phyloP scores from a whole-genome alignment of 1,140 invertebrate genomes.

The Agrilus planipennis region DNA sequence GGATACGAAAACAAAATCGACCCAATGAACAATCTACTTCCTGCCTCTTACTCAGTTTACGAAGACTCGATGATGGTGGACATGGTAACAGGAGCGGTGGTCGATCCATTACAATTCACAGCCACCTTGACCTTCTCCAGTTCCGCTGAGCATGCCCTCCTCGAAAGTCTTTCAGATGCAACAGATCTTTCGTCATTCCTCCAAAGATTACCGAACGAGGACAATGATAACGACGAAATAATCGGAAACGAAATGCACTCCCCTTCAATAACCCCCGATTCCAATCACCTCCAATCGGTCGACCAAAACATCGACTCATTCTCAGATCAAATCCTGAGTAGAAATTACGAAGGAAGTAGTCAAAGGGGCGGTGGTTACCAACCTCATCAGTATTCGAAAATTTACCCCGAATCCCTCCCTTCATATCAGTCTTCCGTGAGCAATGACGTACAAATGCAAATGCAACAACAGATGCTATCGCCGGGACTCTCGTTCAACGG shows the following conservation, averaged over 20 bases:
- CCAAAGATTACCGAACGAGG: slow-evolving; percentile 48
- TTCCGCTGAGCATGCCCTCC: slow-evolving; percentile 57
- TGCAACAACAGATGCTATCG: slow-evolving; percentile 49
- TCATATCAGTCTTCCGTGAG: slow-evolving; percentile 25
- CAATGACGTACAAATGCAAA: slow-evolving; percentile 42
- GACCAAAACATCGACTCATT: slow-evolving; percentile 38
- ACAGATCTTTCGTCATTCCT: slow-evolving; percentile 62
- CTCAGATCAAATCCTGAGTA: slow-evolving; percentile 30
- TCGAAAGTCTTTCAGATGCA: slow-evolving; percentile 58
- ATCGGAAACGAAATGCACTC: slow-evolving; percentile 27
- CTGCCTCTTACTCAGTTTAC: slow-evolving; percentile 51
- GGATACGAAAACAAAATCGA: slow-evolving; percentile 60
- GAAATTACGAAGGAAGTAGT: slow-evolving; percentile 23
- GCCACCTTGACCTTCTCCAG: slow-evolving; percentile 66
- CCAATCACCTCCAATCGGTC: slow-evolving; percentile 35
- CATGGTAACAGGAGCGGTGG: slow-evolving; percentile 57
- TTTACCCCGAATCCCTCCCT: slow-evolving; percentile 35
- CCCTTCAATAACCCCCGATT: slow-evolving; percentile 49
- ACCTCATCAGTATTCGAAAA: slow-evolving; percentile 30
- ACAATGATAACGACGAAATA: slow-evolving; percentile 40
- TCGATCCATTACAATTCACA: slow-evolving; percentile 69
- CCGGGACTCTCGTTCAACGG: slow-evolving; percentile 57
- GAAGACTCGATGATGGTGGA: slow-evolving; percentile 73
- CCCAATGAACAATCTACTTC: slow-evolving; percentile 43
- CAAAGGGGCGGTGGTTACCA: slow-evolving; percentile 26